A percentile compares a stretch with the other conserved stretches of the same genome.
These are phyloP conservation scores for Cyclophora albipunctata DNA, from an alignment of 2,888 invertebrate species.

Conservation along the genomic window DNA sequence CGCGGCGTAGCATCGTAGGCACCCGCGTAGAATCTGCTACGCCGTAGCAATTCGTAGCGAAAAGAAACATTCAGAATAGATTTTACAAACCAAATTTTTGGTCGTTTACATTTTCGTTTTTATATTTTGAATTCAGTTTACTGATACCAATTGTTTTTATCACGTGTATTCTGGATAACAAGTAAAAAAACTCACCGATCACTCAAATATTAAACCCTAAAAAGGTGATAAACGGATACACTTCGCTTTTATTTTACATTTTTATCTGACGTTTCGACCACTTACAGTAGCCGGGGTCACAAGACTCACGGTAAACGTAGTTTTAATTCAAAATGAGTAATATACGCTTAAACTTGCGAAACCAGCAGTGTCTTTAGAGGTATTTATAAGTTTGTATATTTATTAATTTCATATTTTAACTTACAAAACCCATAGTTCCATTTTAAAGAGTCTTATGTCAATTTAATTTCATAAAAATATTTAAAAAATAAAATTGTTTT, in stretches of 20 bases:
- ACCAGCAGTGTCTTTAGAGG: no score
- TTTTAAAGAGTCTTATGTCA: no score
- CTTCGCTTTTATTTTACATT: neutral
- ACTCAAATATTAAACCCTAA: neutral
- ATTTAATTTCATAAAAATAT: no score
- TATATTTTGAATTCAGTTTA: neutral
- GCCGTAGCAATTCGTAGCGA: conserved; percentile 29
- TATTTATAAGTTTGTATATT: no score
- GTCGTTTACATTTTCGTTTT: neutral
- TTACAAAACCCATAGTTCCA: no score
- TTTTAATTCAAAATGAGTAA: no score
- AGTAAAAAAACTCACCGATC: neutral
- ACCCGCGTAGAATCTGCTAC: conserved; percentile 34
- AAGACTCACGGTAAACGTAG: no score
- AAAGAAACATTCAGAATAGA: conserved; percentile 20
- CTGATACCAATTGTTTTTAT: neutral
- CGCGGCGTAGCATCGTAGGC: conserved; percentile 37
- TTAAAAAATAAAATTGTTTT: no score
- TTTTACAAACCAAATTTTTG: neutral
- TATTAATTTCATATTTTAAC: no score
- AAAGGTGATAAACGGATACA: neutral
- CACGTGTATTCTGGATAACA: neutral
- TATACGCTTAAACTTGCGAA: no score
- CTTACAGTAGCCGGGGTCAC: no score
- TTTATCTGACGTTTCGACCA: no score